Conservation (phyloP, 2,888 invertebrate genomes). For the Lepetodrilus schrolli region DNA sequence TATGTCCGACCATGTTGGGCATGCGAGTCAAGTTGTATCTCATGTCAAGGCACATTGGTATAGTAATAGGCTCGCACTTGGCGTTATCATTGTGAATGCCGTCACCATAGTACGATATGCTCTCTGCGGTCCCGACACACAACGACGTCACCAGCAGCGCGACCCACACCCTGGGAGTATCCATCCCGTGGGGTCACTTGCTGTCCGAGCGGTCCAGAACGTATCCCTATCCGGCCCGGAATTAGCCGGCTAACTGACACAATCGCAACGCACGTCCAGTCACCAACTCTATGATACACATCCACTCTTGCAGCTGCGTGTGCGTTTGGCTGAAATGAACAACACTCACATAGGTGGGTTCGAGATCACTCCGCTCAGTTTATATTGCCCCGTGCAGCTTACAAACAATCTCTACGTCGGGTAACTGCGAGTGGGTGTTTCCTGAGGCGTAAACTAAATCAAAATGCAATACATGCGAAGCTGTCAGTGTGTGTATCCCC, state of each 20-base stretch:
- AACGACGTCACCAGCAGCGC: neutral
- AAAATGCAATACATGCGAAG: neutral
- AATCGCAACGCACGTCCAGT: conserved; percentile 5
- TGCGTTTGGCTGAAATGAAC: conserved; percentile 1
- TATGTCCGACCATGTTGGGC: conserved; percentile 90
- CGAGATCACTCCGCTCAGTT: conserved; percentile 19
- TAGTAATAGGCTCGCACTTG: conserved; percentile 84
- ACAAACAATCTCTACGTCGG: neutral
- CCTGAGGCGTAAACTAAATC: neutral
- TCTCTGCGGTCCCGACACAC: neutral
- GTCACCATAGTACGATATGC: neutral
- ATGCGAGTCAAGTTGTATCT: conserved; percentile 90
- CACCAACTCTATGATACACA: neutral
- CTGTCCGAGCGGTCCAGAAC: neutral
- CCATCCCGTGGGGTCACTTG: neutral
- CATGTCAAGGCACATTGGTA: conserved; percentile 87
- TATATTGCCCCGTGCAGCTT: conserved; percentile 21
- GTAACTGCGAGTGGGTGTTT: neutral
- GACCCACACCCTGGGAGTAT: neutral
- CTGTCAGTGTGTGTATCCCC: conserved; percentile 7
- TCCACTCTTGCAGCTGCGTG: conserved; percentile 16
- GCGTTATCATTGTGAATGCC: conserved; percentile 45
- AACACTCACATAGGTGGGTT: conserved; percentile 6
- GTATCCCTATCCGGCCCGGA: neutral
- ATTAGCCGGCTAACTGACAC: neutral